phyloP scores from a whole-genome alignment of 2,113 vertebrate genomes.

The Chaetodon auriga region DNA sequence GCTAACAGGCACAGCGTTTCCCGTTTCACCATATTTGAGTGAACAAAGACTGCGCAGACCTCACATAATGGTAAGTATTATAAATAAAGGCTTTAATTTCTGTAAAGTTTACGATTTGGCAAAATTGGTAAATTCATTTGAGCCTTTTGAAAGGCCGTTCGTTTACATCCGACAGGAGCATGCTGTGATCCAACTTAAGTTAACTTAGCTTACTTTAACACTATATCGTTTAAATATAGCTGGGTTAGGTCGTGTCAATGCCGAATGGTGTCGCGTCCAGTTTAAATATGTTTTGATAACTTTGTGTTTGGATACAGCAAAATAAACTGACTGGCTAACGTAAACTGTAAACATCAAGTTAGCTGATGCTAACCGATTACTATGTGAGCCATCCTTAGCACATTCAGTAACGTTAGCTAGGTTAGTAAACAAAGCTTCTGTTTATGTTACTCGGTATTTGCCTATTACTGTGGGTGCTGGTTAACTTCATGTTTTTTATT shows the following conservation, averaged over 20 bases:
- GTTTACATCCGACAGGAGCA: background rate
- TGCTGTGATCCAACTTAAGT: background rate
- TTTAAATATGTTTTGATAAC: rapidly evolving
- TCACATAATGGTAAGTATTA: slow-evolving; percentile 51
- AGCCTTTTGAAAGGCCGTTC: background rate
- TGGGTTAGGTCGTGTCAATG: too few relatives aligned
- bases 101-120: background rate
- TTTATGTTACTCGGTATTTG: background rate
- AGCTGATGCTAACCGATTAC: slow-evolving; percentile 16
- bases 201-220: background rate
- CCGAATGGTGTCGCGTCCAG: rapidly evolving
- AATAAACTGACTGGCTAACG: background rate
- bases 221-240: background rate
- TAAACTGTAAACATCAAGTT: background rate
- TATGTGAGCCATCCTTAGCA: background rate
- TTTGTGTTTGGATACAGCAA: background rate
- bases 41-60: background rate
- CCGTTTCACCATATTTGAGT: background rate
- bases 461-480: background rate
- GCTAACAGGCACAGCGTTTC: background rate
- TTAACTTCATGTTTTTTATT: background rate
- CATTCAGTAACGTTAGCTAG: background rate
- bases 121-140: background rate
- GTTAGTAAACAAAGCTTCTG: slow-evolving; percentile 15
- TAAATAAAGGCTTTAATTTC: rapidly evolving